Percentiles rank a stretch among this genome's conserved stretches.
Conservation (phyloP, 2,888 invertebrate species). For the Catocala nupta region DNA sequence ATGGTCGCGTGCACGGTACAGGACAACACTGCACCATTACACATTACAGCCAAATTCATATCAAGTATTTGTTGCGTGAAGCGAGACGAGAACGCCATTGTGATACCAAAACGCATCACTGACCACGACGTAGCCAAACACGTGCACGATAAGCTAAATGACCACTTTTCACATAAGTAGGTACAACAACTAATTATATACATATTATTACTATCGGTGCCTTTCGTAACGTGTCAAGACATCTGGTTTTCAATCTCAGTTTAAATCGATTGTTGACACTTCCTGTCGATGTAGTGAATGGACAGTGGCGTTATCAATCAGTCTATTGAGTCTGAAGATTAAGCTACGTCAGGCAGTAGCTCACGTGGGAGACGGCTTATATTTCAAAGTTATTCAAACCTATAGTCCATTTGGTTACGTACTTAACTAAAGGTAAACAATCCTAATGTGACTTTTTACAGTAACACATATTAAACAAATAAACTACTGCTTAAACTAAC, state of each 20-base stretch:
- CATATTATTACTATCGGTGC: slow-evolving; percentile 13
- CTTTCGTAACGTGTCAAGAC: not conserved
- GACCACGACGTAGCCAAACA: slow-evolving; percentile 34
- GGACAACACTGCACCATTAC: too few species aligned
- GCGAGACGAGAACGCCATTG: slow-evolving; percentile 44
- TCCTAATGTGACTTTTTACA: too few species aligned
- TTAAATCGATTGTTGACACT: slow-evolving; percentile 9
- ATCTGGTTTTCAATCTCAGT: slow-evolving; percentile 7
- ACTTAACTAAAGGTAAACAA: too few species aligned
- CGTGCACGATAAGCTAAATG: slow-evolving; percentile 47
- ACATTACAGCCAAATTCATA: too few species aligned
- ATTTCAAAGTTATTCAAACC: too few species aligned
- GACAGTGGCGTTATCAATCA: slow-evolving; percentile 2
- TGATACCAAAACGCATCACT: slow-evolving; percentile 39
- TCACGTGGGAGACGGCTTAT: too few species aligned
- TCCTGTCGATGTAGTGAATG: slow-evolving; percentile 5
- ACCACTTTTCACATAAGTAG: slow-evolving; percentile 18
- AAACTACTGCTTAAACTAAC: too few species aligned
- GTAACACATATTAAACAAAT: too few species aligned
- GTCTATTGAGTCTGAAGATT: not conserved
- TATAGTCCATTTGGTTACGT: too few species aligned
- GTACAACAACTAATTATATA: slow-evolving; percentile 21
- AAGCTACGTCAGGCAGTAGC: too few species aligned
- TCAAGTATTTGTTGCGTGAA: slow-evolving; percentile 32
- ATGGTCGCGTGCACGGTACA: too few species aligned